Evolutionary conservation across 53 echinoderm and acorn worm genomes (phyloP).

Genomic region (Astropecten irregularis): DNA sequence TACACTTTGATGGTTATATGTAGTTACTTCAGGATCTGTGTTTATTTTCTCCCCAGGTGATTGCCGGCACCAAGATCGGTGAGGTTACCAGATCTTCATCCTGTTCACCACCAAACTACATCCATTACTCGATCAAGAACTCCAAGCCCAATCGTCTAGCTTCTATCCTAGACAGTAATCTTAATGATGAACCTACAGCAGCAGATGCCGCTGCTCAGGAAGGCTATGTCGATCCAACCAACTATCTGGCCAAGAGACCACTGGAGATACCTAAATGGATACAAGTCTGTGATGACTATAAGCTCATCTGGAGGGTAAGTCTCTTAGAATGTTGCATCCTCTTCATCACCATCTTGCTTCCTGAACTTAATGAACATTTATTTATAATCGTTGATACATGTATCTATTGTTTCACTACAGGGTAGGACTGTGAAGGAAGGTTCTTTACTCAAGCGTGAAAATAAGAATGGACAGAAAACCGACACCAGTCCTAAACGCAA

Average conservation of each 20-base stretch:
- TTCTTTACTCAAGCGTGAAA: background rate
- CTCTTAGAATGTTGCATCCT: too few relatives aligned
- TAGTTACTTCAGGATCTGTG: too few relatives aligned
- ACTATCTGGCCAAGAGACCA: constrained; percentile 40
- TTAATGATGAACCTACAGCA: constrained; percentile 17
- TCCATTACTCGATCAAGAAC: constrained; percentile 44
- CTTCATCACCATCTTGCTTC: too few relatives aligned
- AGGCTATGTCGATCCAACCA: constrained; percentile 57
- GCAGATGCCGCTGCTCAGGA: constrained; percentile 28
- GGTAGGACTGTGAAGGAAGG: constrained; percentile 22
- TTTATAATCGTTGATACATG: too few relatives aligned
- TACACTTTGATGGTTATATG: too few relatives aligned
- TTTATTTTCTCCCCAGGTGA: constrained; percentile 28
- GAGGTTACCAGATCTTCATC: background rate
- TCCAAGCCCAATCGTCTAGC: constrained; percentile 1
- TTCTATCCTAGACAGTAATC: constrained; percentile 29
- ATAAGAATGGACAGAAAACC: background rate
- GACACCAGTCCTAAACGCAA: constrained; percentile 30
- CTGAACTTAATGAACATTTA: too few relatives aligned
- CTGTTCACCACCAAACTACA: constrained; percentile 32
- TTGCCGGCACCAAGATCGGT: constrained; percentile 34
- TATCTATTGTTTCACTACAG: too few relatives aligned
- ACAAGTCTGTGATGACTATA: constrained; percentile 55
- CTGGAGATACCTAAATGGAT: constrained; percentile 42
- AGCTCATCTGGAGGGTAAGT: constrained; percentile 50